Evolutionary conservation across 2,888 invertebrate genomes (phyloP).

Genomic region (Heliconius sara): DNA sequence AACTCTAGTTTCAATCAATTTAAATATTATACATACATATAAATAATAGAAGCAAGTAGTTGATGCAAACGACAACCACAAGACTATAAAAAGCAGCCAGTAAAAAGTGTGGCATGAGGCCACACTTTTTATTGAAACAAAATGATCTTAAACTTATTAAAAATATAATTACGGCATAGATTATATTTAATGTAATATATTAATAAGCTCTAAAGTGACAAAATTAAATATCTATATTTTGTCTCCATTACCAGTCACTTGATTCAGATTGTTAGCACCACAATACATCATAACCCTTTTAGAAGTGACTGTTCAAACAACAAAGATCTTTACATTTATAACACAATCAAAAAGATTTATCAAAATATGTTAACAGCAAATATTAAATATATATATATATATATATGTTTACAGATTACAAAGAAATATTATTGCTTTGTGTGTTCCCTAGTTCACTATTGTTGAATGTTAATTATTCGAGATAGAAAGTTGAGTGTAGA

Average conservation of each 20-base stretch:
- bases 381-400: slow-evolving; percentile 41
- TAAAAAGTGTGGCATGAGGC: too few species aligned
- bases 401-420: slow-evolving; percentile 45
- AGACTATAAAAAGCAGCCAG: slow-evolving; percentile 55
- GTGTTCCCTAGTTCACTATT: slow-evolving; percentile 50
- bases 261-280: slow-evolving; percentile 78
- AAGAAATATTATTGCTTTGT: slow-evolving; percentile 64
- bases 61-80: slow-evolving; percentile 56
- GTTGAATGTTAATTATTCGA: slow-evolving; percentile 44
- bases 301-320: slow-evolving; percentile 60
- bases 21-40: slow-evolving; percentile 72
- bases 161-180: slow-evolving; percentile 79
- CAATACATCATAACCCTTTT: slow-evolving; percentile 66
- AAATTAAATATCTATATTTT: slow-evolving; percentile 77
- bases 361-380: slow-evolving; percentile 46
- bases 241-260: slow-evolving; percentile 73
- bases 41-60: slow-evolving; percentile 66
- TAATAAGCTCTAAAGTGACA: slow-evolving; percentile 83
- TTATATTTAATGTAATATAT: slow-evolving; percentile 77
- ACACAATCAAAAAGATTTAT: slow-evolving; percentile 45
- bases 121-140: slow-evolving; percentile 61
- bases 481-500: slow-evolving; percentile 40
- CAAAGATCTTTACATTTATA: slow-evolving; percentile 46
- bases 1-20: slow-evolving; percentile 71
- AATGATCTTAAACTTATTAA: slow-evolving; percentile 77